Evolutionary conservation across 2,888 invertebrate species (phyloP), one percentile per base, ranked within the genome.

Genomic region (Euzetes globulus): DNA sequence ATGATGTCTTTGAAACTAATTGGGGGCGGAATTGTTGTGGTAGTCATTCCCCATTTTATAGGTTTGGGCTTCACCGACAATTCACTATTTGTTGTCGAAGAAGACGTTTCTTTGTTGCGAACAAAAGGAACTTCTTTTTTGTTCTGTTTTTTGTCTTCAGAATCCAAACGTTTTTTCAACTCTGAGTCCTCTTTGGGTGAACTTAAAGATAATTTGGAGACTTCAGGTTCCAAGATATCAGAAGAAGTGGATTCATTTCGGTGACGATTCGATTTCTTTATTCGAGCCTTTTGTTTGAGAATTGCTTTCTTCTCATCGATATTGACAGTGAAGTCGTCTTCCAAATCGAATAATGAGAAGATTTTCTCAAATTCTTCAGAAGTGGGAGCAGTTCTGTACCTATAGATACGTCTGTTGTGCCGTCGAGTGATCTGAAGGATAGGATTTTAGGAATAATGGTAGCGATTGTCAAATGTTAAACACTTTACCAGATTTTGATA

Each of bases 381-480:
- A 0, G 47, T 71, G 13, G 87, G 86, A 0, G 88, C 88, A 65
- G 86, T 86, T 25, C 84, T 87, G 80, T 88, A 88, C 0, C 90
- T 89, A 0, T 89, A 89, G n/a, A 90, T 88, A 1, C 88, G 83
- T 70, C 89, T 84, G 33, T 86, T 88, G 4, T 86, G 83, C 86
- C 89, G 84, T 78, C 85, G 83, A 52, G 86, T 83, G 80, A 88
- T 87, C 68, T 74, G n/a, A 17, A 70, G 2, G 7, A 70, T 15
- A 70, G 22, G 37, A 71, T 68, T 3, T 22, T 4, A 37, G 41
- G 3, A 19, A 19, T 6, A 22, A 22, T 50, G 50, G 15, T 13
- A 50, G 4, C 50, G 13, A 50, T n/a, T 3, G 15, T 7, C 13
- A 50, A n/a, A 13, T 7, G 22, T 52, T 6, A 13, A 29, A 33